Evolutionary conservation across 2,888 invertebrate species (phyloP), one percentile per base, ranked within the genome.

Genomic region (Perizoma flavofasciatum): DNA sequence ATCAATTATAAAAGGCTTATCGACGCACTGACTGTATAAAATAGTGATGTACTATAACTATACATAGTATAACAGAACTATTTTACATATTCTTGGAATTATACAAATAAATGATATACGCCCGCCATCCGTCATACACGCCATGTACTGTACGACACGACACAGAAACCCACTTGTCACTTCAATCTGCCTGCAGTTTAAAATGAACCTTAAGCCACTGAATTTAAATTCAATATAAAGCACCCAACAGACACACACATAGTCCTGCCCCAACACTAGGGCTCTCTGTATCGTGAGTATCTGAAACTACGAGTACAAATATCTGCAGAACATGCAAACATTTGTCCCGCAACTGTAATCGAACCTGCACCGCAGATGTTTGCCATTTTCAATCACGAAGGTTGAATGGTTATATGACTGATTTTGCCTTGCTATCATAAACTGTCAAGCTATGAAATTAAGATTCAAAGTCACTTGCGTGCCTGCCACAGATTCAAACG

Each of bases 61-160:
- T 61, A 61, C 64, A 59, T 59, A 56, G 39, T n/a, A n/a, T n/a
- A n/a, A n/a, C n/a, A n/a, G 63, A 62, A 51, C 72, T 72, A 73
- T 72, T 79, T 78, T 72, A 74, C 77, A 82, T 82, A 81, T 79
- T 73, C 79, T 74, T 69, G 77, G 76, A 79, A 80, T 80, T 78
- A 81, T 71, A 70, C 67, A 72, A 66, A 75, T 22, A 22, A 72
- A 79, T 83, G 79, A 85, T 78, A 77, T 80, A 85, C 71, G 75
- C 66, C 59, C 67, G 71, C 72, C 73, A 83, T 86, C 76, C 79
- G 81, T 87, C 86, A 84, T 70, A 72, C 70, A 73, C 71, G 71
- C 73, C 74, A 69, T 74, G 76, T 77, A 76, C 58, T 77, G 75
- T 73, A 76, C 71, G 74, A 76, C 73, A 87, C 83, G 84, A 76